A percentile compares a stretch with the other conserved stretches of the same genome.
Evolutionary conservation across 1,140 invertebrate species (phyloP).

Genomic region (Danaus melanippus): DNA sequence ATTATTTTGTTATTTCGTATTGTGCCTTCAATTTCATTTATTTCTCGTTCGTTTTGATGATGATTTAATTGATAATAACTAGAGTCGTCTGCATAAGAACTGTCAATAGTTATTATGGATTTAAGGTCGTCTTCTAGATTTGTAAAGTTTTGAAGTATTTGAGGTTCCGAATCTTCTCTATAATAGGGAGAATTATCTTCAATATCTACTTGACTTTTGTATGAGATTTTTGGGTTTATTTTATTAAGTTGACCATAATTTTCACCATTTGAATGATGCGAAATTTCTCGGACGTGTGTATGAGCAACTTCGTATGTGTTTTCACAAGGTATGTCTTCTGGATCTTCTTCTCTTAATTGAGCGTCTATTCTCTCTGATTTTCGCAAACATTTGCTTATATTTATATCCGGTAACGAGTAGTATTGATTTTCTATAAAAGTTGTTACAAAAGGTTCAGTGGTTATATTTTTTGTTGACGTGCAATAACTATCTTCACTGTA

Average conservation of each 20-base stretch:
- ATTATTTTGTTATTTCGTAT: conserved; percentile 65
- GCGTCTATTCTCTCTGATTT: conserved; percentile 79
- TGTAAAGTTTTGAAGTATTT: conserved; percentile 47
- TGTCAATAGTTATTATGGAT: conserved; percentile 61
- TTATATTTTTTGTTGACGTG: conserved; percentile 64
- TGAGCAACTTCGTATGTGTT: conserved; percentile 61
- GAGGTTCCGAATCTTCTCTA: conserved; percentile 38
- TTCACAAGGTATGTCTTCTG: conserved; percentile 58
- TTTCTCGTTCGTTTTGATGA: conserved; percentile 67
- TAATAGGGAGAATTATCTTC: conserved; percentile 29
- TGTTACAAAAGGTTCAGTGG: conserved; percentile 68
- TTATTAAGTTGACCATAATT: conserved; percentile 63
- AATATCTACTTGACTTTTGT: conserved; percentile 25
- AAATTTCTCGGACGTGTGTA: conserved; percentile 55
- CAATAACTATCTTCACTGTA: conserved; percentile 45
- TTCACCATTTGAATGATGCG: conserved; percentile 41
- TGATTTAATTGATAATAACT: conserved; percentile 47
- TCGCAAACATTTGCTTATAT: conserved; percentile 76
- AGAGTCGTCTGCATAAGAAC: conserved; percentile 51
- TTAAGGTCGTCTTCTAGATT: conserved; percentile 64
- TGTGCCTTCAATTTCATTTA: conserved; percentile 68
- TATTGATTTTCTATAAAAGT: conserved; percentile 77
- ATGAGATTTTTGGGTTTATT: conserved; percentile 22
- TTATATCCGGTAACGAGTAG: conserved; percentile 78
- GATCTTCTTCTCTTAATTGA: conserved; percentile 72